Conservation (phyloP, 2,797 vertebrate genomes). For the Paedocypris micromegethes region DNA sequence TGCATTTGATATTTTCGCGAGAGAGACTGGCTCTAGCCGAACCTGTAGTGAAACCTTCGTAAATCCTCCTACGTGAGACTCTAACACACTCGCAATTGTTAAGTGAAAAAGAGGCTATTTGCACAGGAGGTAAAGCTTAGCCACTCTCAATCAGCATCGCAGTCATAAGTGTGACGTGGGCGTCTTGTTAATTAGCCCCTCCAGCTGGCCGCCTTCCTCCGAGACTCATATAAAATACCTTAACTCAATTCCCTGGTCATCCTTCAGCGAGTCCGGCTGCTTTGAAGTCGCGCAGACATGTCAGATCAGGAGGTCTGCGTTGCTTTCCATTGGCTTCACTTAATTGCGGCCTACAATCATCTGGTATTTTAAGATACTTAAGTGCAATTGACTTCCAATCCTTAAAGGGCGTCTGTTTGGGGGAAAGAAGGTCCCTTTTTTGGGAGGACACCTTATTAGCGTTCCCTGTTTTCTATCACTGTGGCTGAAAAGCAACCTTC, state of each 20-base stretch:
- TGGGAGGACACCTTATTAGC: slow-evolving; percentile 31
- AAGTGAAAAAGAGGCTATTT: slow-evolving; percentile 40
- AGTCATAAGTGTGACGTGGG: slow-evolving; percentile 48
- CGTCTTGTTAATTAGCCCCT: slow-evolving; percentile 56
- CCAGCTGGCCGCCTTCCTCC: slow-evolving; percentile 34
- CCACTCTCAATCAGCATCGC: slow-evolving; percentile 38
- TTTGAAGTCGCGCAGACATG: slow-evolving; percentile 68
- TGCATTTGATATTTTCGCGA: slow-evolving; percentile 5
- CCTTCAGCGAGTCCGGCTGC: slow-evolving; percentile 61
- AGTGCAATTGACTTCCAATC: slow-evolving; percentile 59
- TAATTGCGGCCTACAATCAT: slow-evolving; percentile 66
- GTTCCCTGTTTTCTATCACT: slow-evolving; percentile 43
- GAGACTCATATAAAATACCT: slow-evolving; percentile 38
- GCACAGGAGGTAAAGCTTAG: slow-evolving; percentile 45
- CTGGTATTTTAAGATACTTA: slow-evolving; percentile 62
- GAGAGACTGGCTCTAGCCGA: neutral
- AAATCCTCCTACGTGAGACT: slow-evolving; percentile 4
- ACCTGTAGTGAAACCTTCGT: neutral
- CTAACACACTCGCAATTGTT: slow-evolving; percentile 29
- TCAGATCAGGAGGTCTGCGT: slow-evolving; percentile 58
- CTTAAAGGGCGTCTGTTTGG: slow-evolving; percentile 50
- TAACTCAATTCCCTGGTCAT: slow-evolving; percentile 31
- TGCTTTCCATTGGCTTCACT: slow-evolving; percentile 62
- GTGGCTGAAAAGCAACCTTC: slow-evolving; percentile 25
- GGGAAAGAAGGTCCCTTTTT: slow-evolving; percentile 15